Evolutionary conservation across 2,797 vertebrate species (phyloP), one percentile per base, ranked within the genome.

Genomic region (Cynopterus sphinx): DNA sequence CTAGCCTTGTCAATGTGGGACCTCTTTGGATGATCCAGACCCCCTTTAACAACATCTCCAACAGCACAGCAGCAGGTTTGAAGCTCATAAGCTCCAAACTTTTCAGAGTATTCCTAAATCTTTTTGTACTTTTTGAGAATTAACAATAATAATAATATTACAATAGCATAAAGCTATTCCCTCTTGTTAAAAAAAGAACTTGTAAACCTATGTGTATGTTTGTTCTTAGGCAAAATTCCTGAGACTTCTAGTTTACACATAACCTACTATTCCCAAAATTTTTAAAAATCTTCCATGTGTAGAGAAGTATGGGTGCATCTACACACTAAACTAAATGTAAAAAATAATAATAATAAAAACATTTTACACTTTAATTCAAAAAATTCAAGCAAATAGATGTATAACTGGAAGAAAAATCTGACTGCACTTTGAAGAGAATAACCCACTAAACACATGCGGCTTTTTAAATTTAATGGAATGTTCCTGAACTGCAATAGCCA

Each of bases 221-320:
- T 87, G 26, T 71, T 94, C 31, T 41, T 55, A 75, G 87, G 78
- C n/a, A 90, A 85, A 91, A 84, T 85, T 87, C 26, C 61, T 59
- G 21, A 93, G 22, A 84, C 2, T 70, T 96, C 71, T 70, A 77
- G 68, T 81, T 81, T 51, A 88, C 55, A 82, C 13, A 91, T 13
- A 93, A 68, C 26, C 16, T 85, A 49, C 24, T 19, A 4, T 71
- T 84, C 17, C 46, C 41, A 83, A 28, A 71, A 85, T 49, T 67
- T 87, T 95, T 55, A 90, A 81, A 87, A 59, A 65, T 19, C 5
- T 28, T 53, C 21, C 21, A 79, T 16, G 26, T 74, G 46, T 11
- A 88, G 39, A 88, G 39, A 71, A 81, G 49, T 61, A 78, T 53
- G 9, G 26, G 12, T 77, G 21, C 12, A 33, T 65, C 43, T 49